These are phyloP conservation scores for Pampusana beccarii DNA, from an alignment of 2,113 vertebrate species.

Conservation along the genomic window DNA sequence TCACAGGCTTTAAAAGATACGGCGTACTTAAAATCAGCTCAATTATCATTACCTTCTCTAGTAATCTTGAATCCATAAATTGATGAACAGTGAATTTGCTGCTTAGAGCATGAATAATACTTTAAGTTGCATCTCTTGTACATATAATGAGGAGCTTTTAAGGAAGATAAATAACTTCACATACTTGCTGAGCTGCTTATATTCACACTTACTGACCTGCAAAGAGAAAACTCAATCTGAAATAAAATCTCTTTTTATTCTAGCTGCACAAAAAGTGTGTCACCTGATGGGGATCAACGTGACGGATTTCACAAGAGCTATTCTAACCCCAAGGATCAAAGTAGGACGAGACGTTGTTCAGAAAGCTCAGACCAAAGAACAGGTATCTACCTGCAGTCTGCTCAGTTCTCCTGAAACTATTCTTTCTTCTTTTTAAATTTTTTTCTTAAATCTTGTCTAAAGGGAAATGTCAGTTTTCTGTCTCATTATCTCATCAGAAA, in stretches of 20 bases:
- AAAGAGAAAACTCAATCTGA: background rate
- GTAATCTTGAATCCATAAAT: background rate
- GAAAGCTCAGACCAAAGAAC: conserved; percentile 97
- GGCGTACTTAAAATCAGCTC: background rate
- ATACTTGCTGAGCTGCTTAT: background rate
- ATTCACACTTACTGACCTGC: background rate
- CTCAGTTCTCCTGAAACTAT: background rate
- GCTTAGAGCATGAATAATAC: background rate
- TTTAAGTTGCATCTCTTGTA: background rate
- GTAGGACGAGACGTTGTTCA: conserved; percentile 94
- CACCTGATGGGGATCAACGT: conserved; percentile 94
- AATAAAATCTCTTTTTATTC: background rate
- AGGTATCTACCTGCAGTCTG: conserved; percentile 74
- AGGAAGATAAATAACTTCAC: background rate
- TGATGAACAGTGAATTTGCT: background rate
- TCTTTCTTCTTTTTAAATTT: background rate
- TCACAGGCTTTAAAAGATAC: background rate
- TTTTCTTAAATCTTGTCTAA: background rate
- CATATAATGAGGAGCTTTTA: background rate
- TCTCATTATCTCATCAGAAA: background rate
- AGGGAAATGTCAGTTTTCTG: background rate
- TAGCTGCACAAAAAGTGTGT: conserved; percentile 95
- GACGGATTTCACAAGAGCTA: conserved; percentile 91
- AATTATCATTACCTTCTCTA: background rate
- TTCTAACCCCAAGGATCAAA: conserved; percentile 94